These are phyloP conservation scores for Cancer borealis DNA, from an alignment of 2,888 invertebrate genomes.

Conservation along the genomic window DNA sequence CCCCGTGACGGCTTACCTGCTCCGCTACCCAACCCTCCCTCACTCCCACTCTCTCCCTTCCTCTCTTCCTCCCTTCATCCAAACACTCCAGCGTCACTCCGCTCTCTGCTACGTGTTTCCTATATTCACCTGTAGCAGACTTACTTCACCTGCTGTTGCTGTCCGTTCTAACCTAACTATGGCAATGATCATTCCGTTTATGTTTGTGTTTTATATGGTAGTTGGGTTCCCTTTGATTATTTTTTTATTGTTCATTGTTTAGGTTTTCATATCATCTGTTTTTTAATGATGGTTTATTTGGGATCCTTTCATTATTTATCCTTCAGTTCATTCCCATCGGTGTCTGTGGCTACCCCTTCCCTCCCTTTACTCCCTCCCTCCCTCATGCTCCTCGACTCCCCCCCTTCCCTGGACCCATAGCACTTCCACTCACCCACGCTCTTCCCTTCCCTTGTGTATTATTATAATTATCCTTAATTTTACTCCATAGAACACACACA, in stretches of 20 bases:
- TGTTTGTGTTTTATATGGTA: neutral
- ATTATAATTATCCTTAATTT: neutral
- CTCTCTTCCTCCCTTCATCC: neutral
- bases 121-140: neutral
- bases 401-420: neutral
- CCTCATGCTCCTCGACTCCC: neutral
- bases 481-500: neutral
- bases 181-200: neutral
- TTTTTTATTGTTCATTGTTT: neutral
- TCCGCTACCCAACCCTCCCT: conserved; percentile 68
- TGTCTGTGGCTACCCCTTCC: neutral
- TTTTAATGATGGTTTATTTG: neutral
- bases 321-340: neutral
- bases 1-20: conserved; percentile 75
- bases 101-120: neutral
- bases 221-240: neutral
- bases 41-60: conserved; percentile 42
- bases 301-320: neutral
- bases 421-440: neutral
- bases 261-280: too few species aligned
- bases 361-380: neutral
- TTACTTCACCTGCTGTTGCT: neutral
- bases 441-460: neutral
- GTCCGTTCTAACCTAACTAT: neutral
- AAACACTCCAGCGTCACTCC: neutral